Conservation (phyloP, 2,113 vertebrate genomes). For the Agelaius phoeniceus region DNA sequence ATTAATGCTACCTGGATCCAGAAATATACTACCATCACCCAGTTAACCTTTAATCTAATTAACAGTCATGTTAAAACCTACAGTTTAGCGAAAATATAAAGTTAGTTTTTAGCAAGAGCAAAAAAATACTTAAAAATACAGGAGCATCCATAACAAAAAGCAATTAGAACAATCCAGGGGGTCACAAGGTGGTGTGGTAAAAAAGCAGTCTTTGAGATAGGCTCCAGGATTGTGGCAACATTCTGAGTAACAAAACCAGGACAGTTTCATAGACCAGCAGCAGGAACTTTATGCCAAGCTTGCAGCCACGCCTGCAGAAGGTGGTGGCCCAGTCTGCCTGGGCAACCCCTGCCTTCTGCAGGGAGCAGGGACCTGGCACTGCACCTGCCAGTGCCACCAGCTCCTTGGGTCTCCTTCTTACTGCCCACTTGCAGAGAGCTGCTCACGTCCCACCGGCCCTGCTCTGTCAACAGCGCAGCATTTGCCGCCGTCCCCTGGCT, state of each 20-base stretch:
- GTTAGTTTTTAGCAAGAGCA: background rate
- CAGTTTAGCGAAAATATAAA: background rate
- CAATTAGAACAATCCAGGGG: background rate
- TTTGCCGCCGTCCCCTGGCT: background rate
- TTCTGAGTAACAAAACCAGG: background rate
- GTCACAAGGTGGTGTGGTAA: background rate
- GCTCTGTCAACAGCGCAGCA: background rate
- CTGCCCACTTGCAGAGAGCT: background rate
- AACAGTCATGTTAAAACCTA: background rate
- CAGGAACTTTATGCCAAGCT: background rate
- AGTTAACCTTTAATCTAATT: background rate
- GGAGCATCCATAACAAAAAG: background rate
- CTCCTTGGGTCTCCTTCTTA: background rate
- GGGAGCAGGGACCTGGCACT: background rate
- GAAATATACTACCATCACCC: background rate
- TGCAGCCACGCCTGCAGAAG: background rate
- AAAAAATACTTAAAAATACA: background rate
- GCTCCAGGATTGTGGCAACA: background rate
- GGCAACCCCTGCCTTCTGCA: background rate
- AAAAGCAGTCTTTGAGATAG: background rate
- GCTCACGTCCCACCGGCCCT: too few species aligned
- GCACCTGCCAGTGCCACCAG: background rate
- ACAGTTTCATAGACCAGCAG: background rate
- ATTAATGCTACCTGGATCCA: background rate
- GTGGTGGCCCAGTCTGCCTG: background rate